Conservation (phyloP, 2,888 invertebrate species). For the Erannis defoliaria region DNA sequence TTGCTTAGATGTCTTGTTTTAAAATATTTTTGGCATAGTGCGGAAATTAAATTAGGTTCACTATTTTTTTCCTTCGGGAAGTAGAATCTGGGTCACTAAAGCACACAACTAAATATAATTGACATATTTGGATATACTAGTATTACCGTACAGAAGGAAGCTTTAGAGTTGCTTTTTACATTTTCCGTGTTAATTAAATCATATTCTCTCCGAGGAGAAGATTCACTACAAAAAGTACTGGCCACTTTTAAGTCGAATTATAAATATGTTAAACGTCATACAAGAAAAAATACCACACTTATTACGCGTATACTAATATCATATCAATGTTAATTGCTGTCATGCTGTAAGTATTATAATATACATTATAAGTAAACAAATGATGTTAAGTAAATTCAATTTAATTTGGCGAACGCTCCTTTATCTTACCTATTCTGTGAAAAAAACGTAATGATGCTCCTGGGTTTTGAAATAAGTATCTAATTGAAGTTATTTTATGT, state of each 20-base stretch:
- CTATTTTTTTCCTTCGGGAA: no score
- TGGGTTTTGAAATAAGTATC: not conserved
- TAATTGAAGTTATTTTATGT: not conserved
- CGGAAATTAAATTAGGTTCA: no score
- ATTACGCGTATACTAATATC: not conserved
- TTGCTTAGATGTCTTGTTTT: no score
- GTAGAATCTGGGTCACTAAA: not conserved
- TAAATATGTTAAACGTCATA: not conserved
- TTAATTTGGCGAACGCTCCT: constrained; percentile 32
- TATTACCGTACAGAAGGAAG: no score
- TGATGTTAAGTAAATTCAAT: constrained; percentile 37
- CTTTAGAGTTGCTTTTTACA: no score
- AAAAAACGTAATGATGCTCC: no score
- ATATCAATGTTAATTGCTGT: not conserved
- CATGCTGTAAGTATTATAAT: constrained; percentile 30
- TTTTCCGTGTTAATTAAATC: not conserved
- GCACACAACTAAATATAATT: not conserved
- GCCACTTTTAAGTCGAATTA: no score
- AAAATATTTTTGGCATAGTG: no score
- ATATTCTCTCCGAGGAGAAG: not conserved
- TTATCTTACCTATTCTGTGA: not conserved
- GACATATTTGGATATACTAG: no score
- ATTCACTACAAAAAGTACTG: not conserved
- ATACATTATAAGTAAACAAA: constrained; percentile 37
- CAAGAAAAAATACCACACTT: not conserved